Evolutionary conservation across 2,888 invertebrate species (phyloP), one percentile per base, ranked within the genome.

Genomic region (Phaonia tiefii): DNA sequence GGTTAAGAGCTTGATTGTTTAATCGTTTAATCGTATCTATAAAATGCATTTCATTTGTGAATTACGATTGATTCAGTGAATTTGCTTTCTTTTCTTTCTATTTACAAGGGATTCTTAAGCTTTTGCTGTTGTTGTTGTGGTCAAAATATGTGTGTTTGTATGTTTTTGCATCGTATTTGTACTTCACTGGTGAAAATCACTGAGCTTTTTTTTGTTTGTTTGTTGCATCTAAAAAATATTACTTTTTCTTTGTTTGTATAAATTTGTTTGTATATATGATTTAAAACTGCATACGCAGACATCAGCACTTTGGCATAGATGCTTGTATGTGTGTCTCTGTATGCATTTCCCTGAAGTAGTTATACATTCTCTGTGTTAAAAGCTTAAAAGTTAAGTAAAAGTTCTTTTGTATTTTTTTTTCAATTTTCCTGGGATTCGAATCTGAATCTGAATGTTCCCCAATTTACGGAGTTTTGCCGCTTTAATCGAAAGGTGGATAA

Each of bases 121-220:
- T 60, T 54, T 63, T 26, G 26, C 11, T 22, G 15, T 54, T 44
- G 17, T 31, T 71, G 31, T 51, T 65, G 66, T 71, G 49, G 46
- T 78, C 51, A 63, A 74, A 79, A 79, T 42, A 63, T 63, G 42
- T 25, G 51, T 70, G 51, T 54, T 75, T 69, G 25, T 82, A 58
- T 78, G 60, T 75, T 72, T 82, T 79, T 76, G 65, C 73, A 75
- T 84, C 82, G 80, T 83, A 89, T 91, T 91, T 91, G 90, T 91
- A 91, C 91, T 91, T 89, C 87, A 89, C 90, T 89, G 91, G 91
- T 91, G 90, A 89, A 89, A 90, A 90, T 91, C 91, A 91, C 91
- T 91, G 91, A 90, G 89, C 89, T 89, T 85, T 87, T 73, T 72
- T 75, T 63, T 31, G 42, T 75, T 75, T 51, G 63, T 84, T 60